Evolutionary conservation across 1,140 invertebrate genomes (phyloP).

Genomic region (Trichonephila clavata): DNA sequence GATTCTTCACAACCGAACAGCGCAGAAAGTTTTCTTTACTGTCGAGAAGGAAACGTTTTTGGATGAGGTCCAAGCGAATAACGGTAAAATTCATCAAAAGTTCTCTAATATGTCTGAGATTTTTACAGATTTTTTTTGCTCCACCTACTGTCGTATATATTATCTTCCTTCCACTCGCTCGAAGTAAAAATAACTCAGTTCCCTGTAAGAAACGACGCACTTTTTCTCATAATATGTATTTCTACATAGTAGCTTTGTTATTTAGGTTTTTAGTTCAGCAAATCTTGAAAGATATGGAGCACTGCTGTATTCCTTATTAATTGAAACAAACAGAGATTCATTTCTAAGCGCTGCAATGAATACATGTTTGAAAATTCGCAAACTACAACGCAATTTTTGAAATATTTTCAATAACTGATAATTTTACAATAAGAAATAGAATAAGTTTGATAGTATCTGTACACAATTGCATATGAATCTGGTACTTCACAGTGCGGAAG

Average conservation of each 20-base stretch:
- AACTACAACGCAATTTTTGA: too few relatives aligned
- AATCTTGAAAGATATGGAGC: background rate
- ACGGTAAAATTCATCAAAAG: conserved; percentile 75
- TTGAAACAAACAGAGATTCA: background rate
- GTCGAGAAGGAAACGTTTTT: conserved; percentile 39
- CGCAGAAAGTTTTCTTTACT: conserved; percentile 44
- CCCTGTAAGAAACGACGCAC: conserved; percentile 29
- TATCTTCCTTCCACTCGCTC: conserved; percentile 56
- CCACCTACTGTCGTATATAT: conserved; percentile 62
- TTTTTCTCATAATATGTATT: conserved; percentile 58
- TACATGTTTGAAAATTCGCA: too few relatives aligned
- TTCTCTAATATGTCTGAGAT: conserved; percentile 74
- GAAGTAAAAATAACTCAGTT: conserved; percentile 61
- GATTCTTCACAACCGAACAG: conserved; percentile 63
- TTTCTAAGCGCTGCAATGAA: too few relatives aligned
- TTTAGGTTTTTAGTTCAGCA: background rate
- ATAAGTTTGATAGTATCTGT: too few relatives aligned
- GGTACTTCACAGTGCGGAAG: too few relatives aligned
- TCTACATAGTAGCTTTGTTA: conserved; percentile 42
- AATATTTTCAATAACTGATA: too few relatives aligned
- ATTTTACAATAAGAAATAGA: too few relatives aligned
- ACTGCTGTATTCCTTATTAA: background rate
- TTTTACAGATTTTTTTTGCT: conserved; percentile 58
- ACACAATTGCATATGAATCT: too few relatives aligned
- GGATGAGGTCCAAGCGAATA: conserved; percentile 67